Base-by-base conservation (phyloP, 2,113 vertebrate genomes). In the Muntiacus muntjak region DNA sequence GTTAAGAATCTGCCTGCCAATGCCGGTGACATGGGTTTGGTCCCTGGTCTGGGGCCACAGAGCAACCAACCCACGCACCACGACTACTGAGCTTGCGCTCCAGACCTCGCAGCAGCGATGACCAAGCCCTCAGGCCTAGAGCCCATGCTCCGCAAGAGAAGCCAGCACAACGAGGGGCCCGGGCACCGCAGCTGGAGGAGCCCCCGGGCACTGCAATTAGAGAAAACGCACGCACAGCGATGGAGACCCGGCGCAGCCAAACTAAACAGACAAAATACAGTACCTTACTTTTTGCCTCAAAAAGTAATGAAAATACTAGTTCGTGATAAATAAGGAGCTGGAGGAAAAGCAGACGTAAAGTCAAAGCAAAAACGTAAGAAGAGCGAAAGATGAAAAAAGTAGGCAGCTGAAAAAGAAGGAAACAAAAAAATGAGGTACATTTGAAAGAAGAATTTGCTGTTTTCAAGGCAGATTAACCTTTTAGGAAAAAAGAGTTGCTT, bases 361-460 rank as follows among this genome's bases (percentile, higher is more conserved):
- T 97, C 98, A 50, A 98, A 98, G 71, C 98, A 98, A 82, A 99
- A 98, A 98, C 98, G 93, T 7, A 98, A 95, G 98, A 99, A 23
- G 92, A 98, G 79, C 97, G 45, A 93, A 98, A 96, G 94, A 91
- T 82, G 79, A 97, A 98, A 84, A 97, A 60, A 92, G 98, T 93
- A 98, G 98, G 67, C 90, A 95, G n/a, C 96, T 99, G 94, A 99
- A 98, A 91, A 98, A 98, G 82, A 99, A 99, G 97, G 98, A 91
- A 52, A 98, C 98, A 93, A 98, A 98, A 98, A 79, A 76, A 94
- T 79, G 87, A 98, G 98, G 99, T 99, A 30, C 95, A 79, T 95
- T 62, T 96, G 89, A 79, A 87, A 91, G 94, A 88, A 47, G 82
- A 94, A 33, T 67, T 45, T 95, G 43, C 47, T n/a, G 1, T 95